Conservation (phyloP, 2,888 invertebrate species). For the Galerucella nymphaeae region DNA sequence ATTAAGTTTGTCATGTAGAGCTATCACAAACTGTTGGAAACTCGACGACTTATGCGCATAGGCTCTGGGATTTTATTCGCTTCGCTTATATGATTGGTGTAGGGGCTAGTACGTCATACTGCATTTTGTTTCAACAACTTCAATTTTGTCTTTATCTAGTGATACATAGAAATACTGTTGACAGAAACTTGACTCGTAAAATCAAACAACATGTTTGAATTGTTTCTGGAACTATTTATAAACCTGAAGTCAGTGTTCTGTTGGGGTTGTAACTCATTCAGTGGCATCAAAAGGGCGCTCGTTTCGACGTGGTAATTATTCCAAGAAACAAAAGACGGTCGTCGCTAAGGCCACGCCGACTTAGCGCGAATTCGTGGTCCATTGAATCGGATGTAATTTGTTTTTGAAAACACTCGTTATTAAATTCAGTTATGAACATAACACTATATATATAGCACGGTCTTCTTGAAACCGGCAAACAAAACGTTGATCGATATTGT, state of each 20-base stretch:
- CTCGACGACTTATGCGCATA: no score
- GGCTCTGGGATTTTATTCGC: no score
- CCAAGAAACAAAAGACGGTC: conserved; percentile 29
- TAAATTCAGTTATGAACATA: conserved; percentile 21
- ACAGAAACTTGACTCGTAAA: no score
- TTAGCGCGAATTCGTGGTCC: conserved; percentile 22
- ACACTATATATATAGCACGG: not conserved
- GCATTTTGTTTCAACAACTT: no score
- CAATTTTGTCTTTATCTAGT: no score
- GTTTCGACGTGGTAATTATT: conserved; percentile 30
- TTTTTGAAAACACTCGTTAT: conserved; percentile 32
- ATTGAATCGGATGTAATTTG: conserved; percentile 30
- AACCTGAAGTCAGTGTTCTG: not conserved
- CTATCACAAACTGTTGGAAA: no score
- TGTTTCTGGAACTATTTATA: not conserved
- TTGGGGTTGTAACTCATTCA: conserved; percentile 14
- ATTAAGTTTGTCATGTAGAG: no score
- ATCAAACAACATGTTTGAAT: no score
- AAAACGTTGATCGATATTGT: conserved; percentile 20
- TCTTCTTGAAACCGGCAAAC: conserved; percentile 13
- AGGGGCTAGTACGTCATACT: no score
- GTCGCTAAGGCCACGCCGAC: conserved; percentile 24
- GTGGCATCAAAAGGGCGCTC: conserved; percentile 16
- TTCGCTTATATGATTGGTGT: no score
- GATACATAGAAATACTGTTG: no score